phyloP scores from a whole-genome alignment of 2,113 vertebrate species.

The Eubucco bourcierii region DNA sequence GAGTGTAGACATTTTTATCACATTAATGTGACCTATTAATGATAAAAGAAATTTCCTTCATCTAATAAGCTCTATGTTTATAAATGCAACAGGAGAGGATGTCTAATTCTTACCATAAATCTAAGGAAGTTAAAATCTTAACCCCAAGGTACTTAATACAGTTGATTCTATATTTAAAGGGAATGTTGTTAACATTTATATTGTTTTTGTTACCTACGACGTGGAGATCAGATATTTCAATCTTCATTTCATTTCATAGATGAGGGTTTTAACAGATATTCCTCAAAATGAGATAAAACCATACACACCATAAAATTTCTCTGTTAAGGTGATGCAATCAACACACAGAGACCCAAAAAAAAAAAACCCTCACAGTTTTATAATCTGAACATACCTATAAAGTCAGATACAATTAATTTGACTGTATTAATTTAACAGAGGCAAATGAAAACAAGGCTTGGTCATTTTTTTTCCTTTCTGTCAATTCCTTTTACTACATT shows the following conservation, averaged over 20 bases:
- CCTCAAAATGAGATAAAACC: neutral
- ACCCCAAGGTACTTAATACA: constrained; percentile 56
- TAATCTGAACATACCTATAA: neutral
- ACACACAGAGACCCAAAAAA: neutral
- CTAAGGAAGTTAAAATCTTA: constrained; percentile 68
- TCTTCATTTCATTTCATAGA: constrained; percentile 45
- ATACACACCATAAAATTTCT: neutral
- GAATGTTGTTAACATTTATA: constrained; percentile 42
- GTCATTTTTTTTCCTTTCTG: neutral
- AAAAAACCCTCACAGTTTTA: neutral
- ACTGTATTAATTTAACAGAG: neutral
- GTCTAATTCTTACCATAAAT: constrained; percentile 70
- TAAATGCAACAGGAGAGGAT: constrained; percentile 57
- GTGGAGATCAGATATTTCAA: constrained; percentile 21
- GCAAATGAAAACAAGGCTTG: neutral
- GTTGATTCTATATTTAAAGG: constrained; percentile 61
- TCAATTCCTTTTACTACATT: neutral
- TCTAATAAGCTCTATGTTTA: constrained; percentile 72
- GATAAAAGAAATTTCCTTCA: constrained; percentile 77
- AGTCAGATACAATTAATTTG: neutral
- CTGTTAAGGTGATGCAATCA: neutral
- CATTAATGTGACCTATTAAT: constrained; percentile 73
- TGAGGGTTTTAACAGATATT: neutral
- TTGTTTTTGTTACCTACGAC: constrained; percentile 54
- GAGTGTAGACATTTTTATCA: constrained; percentile 68